Evolutionary conservation across 1,140 invertebrate genomes (phyloP).

Genomic region (Drosophila ficusphila): DNA sequence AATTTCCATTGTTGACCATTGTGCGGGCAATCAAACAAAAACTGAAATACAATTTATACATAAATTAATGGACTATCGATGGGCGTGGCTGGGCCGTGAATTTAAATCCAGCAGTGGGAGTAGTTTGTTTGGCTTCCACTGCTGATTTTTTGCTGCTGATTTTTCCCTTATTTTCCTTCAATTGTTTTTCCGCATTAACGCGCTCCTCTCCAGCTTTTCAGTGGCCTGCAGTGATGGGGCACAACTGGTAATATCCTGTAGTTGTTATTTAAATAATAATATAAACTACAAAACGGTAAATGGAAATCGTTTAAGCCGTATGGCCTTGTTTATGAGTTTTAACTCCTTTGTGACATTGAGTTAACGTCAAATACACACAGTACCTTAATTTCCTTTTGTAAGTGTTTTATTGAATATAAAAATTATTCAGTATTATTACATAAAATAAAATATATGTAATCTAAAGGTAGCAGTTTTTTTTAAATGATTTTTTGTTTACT

Average conservation of each 20-base stretch:
- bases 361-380: too few species aligned
- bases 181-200: slow-evolving; percentile 58
- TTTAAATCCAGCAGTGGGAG: slow-evolving; percentile 8
- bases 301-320: background rate
- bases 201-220: background rate
- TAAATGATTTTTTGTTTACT: too few species aligned
- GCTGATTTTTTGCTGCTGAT: slow-evolving; percentile 14
- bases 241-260: slow-evolving; percentile 2
- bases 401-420: too few species aligned
- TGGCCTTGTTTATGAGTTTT: background rate
- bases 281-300: background rate
- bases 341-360: too few species aligned
- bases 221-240: background rate
- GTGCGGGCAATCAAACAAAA: slow-evolving; percentile 26
- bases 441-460: too few species aligned
- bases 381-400: too few species aligned
- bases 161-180: slow-evolving; percentile 25
- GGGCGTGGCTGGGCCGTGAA: slow-evolving; percentile 12
- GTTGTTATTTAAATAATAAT: background rate
- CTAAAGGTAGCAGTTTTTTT: too few species aligned
- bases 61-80: slow-evolving; percentile 44
- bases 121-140: slow-evolving; percentile 1
- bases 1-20: slow-evolving; percentile 39
- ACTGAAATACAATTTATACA: slow-evolving; percentile 44
- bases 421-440: too few species aligned